Evolutionary conservation across 2,888 invertebrate genomes (phyloP), one percentile per base, ranked within the genome.

Genomic region (Synergus gifuensis): DNA sequence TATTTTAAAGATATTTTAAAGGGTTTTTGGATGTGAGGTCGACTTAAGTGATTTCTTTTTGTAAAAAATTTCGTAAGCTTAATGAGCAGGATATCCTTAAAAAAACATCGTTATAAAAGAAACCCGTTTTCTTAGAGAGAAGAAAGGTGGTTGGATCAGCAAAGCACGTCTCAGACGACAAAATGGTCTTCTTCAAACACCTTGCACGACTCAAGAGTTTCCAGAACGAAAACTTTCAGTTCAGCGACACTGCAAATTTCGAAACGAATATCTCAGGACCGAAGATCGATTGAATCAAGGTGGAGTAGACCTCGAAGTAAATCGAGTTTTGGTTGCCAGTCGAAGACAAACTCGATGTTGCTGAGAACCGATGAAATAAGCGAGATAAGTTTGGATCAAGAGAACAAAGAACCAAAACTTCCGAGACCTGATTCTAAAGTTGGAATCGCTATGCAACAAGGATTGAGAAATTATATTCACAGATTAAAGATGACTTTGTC

Each of bases 381-480:
- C 5, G 9, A 62, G 40, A 62, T 12, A 2, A 62, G 16, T 62
- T 28, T 44, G 5, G 42, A 76, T 62, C 60, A 42, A 62, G 44
- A 76, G 49, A 81, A 76, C 4, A 82, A 83, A 28, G 58, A 77
- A 7, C 36, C 83, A 18, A 81, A 76, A 76, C 76, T 84, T 5
- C 86, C 87, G 3, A 80, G 79, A 42, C 82, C 77, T 7, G 85
- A 84, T 4, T 85, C 85, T 5, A 88, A 86, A 60, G 85, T 85
- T 16, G 87, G 84, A 7, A 77, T 86, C 28, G 85, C 83, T 1
- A 85, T 86, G 83, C 85, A 86, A 60, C 80, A 76, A 7, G 87
- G 86, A 0, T 79, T 88, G 18, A 86, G 84, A 77, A 86, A 84
- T 73, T 89, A 89, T 60, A 87, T 89, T 7, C 86, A 84, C 77